Base-by-base conservation (phyloP, 1,140 invertebrate species). In the Scaptodrosophila lebanonensis region DNA sequence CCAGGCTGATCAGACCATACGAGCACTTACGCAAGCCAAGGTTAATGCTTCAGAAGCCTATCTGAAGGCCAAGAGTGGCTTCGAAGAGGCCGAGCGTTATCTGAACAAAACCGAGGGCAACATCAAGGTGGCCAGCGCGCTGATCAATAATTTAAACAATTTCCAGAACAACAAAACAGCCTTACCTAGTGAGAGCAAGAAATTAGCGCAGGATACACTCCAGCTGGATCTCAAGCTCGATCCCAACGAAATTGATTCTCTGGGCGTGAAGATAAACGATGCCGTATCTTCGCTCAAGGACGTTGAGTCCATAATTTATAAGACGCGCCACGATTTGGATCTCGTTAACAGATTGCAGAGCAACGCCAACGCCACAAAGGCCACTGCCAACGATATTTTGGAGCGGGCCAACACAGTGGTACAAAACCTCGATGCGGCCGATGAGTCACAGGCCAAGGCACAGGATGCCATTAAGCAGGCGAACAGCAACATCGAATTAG, bases 231-330 rank as follows among this genome's bases (percentile, higher is more conserved):
- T 91, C 1, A 90, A 93, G 5, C 84, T 95, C 32, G 91, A 92
- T 83, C 96, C 96, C 2, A 91, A 95, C 49, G 92, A 98, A 88
- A 98, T 99, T 50, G 91, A 91, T 36, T 89, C 92, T 16, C 84
- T 98, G 32, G 95, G 96, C 1, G 88, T 91, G 29, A 89, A 94
- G 67, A 98, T 99, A 44, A 95, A 95, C 76, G 88, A 91, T 11
- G 96, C 95, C 4, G 94, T 98, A 3, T 91, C 91, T 2, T 93
- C 93, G 5, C 87, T 98, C 3, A 96, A 94, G 20, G 92, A 98
- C 84, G 97, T 97, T 50, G 95, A 98, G 70, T 90, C 90, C 53
- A 98, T 98, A 69, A 92, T 98, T 29, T 89, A 89, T 15, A 96
- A 93, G 38, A 98, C 97, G 0, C 90, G 91, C 42, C 91, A 91